Evolutionary conservation across 2,888 invertebrate species (phyloP), one percentile per base, ranked within the genome.

Genomic region (Geophilus truncorum): DNA sequence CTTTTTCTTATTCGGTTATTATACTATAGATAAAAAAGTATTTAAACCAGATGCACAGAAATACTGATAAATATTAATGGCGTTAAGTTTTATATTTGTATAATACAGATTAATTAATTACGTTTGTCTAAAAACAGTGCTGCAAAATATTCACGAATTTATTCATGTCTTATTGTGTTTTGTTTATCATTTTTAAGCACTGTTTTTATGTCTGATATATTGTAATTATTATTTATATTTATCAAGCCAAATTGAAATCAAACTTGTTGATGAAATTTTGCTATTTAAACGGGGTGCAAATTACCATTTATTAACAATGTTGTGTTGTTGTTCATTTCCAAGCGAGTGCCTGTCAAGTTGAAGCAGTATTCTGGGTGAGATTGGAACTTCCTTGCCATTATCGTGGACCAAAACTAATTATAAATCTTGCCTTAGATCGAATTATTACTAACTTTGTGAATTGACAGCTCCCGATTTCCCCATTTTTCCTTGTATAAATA

Each of bases 381-480:
- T 70, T 28, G 70, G 70, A 70, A 70, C 70, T 70, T 70, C 70
- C 70, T 70, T 70, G 70, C 70, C 70, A 70, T 70, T 70, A 70
- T 70, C 70, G 70, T 70, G 70, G 70, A 70, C 70, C 70, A 70
- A 70, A 70, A 70, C 70, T 70, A 70, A 70, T 70, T 23, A 70
- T 70, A 28, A 70, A 70, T 70, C 70, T 70, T 70, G 70, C 70
- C 70, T 70, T 70, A 70, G 70, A 70, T 70, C 25, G 28, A 70
- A 70, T 70, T 70, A 70, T 70, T 23, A 70, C 70, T 70, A 28
- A 70, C 25, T 10, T 70, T 70, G 70, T 70, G 45, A 70, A 70
- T 70, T 28, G 70, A 70, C 70, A 70, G 70, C 70, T 70, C 70
- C 70, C 70, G 7, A 18, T 51, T 51, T n/a, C n/a, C n/a, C n/a